These are phyloP conservation scores for Dufourea novaeangliae DNA, from an alignment of 1,140 invertebrate species.

Conservation along the genomic window DNA sequence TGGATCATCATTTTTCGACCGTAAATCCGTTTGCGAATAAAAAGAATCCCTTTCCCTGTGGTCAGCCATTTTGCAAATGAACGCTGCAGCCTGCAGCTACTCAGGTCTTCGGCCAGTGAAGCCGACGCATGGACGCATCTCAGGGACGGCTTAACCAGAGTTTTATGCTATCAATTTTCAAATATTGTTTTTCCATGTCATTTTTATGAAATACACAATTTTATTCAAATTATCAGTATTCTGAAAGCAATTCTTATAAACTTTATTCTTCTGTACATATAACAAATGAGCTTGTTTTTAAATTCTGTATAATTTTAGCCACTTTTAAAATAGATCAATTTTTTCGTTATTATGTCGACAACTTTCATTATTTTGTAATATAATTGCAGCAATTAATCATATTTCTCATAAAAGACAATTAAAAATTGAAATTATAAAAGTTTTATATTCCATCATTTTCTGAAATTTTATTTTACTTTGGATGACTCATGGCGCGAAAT, in stretches of 20 bases:
- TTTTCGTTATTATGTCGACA: background rate
- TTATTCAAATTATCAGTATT: background rate
- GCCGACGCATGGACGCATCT: background rate
- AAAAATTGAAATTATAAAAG: background rate
- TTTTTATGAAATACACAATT: background rate
- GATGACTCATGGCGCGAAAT: slow-evolving; percentile 29
- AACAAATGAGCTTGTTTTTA: background rate
- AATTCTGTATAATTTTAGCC: background rate
- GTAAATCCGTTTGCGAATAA: slow-evolving; percentile 76
- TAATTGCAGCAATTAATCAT: background rate
- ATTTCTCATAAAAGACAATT: background rate
- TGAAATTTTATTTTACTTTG: slow-evolving; percentile 28
- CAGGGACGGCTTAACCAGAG: slow-evolving; percentile 37
- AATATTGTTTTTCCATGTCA: slow-evolving; percentile 4
- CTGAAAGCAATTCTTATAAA: background rate
- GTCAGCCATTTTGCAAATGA: slow-evolving; percentile 80
- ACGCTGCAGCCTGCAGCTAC: slow-evolving; percentile 46
- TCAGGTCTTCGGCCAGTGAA: slow-evolving; percentile 49
- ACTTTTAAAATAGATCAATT: background rate
- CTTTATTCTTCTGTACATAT: background rate
- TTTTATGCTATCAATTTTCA: slow-evolving; percentile 21
- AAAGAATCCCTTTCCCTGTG: slow-evolving; percentile 77
- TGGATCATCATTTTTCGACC: slow-evolving; percentile 86
- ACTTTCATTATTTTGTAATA: background rate
- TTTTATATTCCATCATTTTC: background rate